Evolutionary conservation across 2,888 invertebrate genomes (phyloP), one percentile per base, ranked within the genome.

Genomic region (Balanococcus diminutus): DNA sequence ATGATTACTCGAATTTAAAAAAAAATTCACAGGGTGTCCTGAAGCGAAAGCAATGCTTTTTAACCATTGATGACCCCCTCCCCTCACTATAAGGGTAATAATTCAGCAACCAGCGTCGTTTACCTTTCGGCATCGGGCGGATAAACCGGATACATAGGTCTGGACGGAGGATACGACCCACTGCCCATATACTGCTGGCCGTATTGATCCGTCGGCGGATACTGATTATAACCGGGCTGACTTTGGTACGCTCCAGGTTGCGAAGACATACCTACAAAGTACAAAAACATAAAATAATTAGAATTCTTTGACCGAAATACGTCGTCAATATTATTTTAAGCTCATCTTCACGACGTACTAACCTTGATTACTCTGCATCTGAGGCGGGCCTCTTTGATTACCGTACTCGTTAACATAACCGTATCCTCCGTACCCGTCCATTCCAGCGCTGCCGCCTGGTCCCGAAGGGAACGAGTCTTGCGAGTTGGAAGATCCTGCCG

Each of bases 401-500:
- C 92, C 93, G 89, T 94, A 94, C 87, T 94, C 94, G 87, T 93
- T 92, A 25, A 92, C 92, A 89, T 92, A 92, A 88, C 93, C 93
- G 91, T 96, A 93, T 88, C 91, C 93, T 87, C 91, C 93, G 91
- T 96, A 91, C 22, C 91, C 95, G 90, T 96, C 96, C 93, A 96
- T 95, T 88, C 94, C 93, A 88, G 93, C 92, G 88, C 94, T 93
- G 88, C 93, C 92, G 88, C 93, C 93, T 88, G 92, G 92, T 86
- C 94, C 93, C 87, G 94, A 93, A 88, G 95, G 95, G 92, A 96
- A 96, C 88, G 96, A 95, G 90, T 96, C 96, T 92, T 96, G 95
- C 84, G 96, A 95, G 91, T 96, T 96, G 88, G 96, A 96, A 88
- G 96, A 96, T 88, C 96, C 95, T 93, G 90, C 85, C 88, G 1